A percentile compares a stretch with the other conserved stretches of the same genome.
phyloP scores from a whole-genome alignment of 2,113 vertebrate genomes.

The Myodes glareolus region DNA sequence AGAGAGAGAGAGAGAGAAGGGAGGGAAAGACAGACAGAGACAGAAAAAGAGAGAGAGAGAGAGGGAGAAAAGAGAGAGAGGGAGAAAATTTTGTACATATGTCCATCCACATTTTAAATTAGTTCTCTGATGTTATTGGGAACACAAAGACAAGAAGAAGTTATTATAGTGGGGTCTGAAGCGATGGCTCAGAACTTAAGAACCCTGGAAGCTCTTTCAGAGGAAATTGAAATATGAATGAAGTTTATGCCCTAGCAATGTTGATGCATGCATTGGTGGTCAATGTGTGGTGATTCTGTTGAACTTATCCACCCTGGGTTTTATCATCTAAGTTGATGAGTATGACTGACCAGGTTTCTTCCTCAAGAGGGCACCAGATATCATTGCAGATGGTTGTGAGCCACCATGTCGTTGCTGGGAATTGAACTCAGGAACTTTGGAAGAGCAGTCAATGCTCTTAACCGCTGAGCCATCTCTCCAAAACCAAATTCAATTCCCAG shows the following conservation, averaged over 20 bases:
- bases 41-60: neutral
- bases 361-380: too few relatives aligned
- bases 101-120: neutral
- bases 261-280: too few relatives aligned
- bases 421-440: too few relatives aligned
- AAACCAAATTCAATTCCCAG: neutral
- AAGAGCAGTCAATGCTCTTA: too few relatives aligned
- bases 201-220: neutral
- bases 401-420: too few relatives aligned
- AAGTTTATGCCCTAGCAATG: too few relatives aligned
- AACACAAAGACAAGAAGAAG: neutral
- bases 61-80: neutral
- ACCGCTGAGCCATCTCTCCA: too few relatives aligned
- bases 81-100: neutral
- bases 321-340: too few relatives aligned
- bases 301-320: too few relatives aligned
- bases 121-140: neutral
- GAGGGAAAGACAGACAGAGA: neutral
- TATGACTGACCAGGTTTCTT: too few relatives aligned
- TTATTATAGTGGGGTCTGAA: neutral
- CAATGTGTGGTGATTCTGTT: too few relatives aligned
- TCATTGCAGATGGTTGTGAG: too few relatives aligned
- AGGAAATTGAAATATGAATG: neutral
- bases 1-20: neutral
- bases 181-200: neutral